Evolutionary conservation across 2,797 vertebrate genomes (phyloP).

Genomic region (Chrosomus eos): DNA sequence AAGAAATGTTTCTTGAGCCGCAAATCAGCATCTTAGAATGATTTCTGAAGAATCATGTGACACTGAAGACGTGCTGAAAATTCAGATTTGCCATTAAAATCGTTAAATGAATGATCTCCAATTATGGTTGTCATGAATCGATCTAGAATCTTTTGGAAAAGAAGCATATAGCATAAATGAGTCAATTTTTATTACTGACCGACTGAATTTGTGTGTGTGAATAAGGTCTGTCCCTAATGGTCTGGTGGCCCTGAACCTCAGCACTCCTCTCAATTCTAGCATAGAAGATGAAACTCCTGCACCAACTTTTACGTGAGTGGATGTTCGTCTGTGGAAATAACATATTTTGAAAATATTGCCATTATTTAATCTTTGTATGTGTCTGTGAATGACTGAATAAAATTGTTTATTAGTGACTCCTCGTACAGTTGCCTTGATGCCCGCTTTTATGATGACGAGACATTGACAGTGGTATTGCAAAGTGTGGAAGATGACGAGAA

Average conservation of each 20-base stretch:
- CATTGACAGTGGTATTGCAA: slow-evolving; percentile 88
- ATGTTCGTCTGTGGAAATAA: slow-evolving; percentile 45
- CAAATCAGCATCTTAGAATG: neutral
- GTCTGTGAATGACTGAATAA: neutral
- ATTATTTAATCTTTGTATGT: neutral
- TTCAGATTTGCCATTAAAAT: neutral
- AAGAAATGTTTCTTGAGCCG: neutral
- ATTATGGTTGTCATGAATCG: neutral
- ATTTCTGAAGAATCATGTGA: neutral
- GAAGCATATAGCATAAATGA: neutral
- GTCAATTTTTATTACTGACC: neutral
- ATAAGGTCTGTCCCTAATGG: slow-evolving; percentile 81
- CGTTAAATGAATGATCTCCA: too few species aligned
- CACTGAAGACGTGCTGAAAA: neutral
- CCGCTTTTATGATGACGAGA: slow-evolving; percentile 95
- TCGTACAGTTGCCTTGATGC: slow-evolving; percentile 90
- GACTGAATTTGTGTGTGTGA: slow-evolving; percentile 11
- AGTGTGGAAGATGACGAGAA: slow-evolving; percentile 81
- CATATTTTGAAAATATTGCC: neutral
- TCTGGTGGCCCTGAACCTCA: slow-evolving; percentile 86
- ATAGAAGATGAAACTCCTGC: slow-evolving; percentile 72
- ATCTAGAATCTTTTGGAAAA: neutral
- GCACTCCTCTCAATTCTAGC: slow-evolving; percentile 78
- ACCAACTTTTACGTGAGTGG: slow-evolving; percentile 77
- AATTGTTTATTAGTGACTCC: slow-evolving; percentile 62